Conservation (phyloP, 2,797 vertebrate species). For the Enteromius viviparus region DNA sequence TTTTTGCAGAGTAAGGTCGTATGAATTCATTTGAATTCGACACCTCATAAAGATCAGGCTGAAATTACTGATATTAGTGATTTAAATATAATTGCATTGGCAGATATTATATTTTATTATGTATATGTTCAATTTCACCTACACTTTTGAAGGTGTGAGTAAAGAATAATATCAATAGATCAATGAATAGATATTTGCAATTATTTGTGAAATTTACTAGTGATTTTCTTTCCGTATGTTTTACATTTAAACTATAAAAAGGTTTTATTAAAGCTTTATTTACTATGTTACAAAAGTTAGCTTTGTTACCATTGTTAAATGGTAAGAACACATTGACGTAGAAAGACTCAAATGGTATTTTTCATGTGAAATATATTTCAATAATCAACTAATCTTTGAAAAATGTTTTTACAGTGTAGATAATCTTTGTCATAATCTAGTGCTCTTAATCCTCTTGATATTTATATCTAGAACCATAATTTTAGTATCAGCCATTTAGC, state of each 20-base stretch:
- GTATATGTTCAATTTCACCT: background rate
- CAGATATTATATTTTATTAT: background rate
- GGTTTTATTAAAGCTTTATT: too few species aligned
- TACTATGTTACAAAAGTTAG: too few species aligned
- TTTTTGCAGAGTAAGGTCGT: too few species aligned
- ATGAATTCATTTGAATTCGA: too few species aligned
- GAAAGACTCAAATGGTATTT: background rate
- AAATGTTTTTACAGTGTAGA: background rate
- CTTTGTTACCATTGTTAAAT: background rate
- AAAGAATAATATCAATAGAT: background rate
- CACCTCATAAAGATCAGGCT: too few species aligned
- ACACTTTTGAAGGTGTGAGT: background rate
- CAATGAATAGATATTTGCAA: background rate
- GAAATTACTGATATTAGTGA: background rate
- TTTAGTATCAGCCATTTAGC: background rate
- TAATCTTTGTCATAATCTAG: background rate
- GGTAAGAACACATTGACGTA: background rate
- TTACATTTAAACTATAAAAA: background rate
- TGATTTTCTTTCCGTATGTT: background rate
- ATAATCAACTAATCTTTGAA: background rate
- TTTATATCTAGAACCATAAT: background rate
- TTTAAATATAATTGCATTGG: background rate
- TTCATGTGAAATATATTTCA: background rate
- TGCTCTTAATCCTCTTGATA: too few species aligned
- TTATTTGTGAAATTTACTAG: background rate